Base-by-base conservation (phyloP, 2,113 vertebrate genomes). In the Cottus gobio region DNA sequence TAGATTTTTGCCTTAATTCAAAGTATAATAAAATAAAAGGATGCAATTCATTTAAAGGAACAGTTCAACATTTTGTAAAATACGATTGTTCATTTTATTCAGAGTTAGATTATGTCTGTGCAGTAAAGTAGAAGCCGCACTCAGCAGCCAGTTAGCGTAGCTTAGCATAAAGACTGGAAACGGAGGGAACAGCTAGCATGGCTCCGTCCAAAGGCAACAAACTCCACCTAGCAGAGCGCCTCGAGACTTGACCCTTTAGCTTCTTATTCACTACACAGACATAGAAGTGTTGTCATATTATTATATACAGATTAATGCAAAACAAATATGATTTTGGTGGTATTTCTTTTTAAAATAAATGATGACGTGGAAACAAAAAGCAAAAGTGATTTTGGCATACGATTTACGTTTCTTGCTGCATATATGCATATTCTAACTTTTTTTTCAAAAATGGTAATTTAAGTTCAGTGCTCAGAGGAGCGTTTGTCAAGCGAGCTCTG, bases 401-500 rank as follows among this genome's bases (percentile, higher is more conserved):
- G 18, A 18, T 5, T 39, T 12, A 30, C 18, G 10, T 9, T 16
- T 20, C 31, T 36, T 34, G 8, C 31, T 71, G 52, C 34, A 44
- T 71, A 39, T 39, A 8, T 30, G 16, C 18, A 31, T 18, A 54
- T 24, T 48, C 36, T 1, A 34, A 22, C 3, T 30, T 31, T 7
- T 9, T 22, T 70, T 24, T 18, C 0, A 37, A 28, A 5, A 10
- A 63, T 36, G 36, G 13, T 39, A 7, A n/a, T 36, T 61, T n/a
- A 30, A 62, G 5, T 22, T 13, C 39, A 42, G 39, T 31, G 56
- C 61, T 48, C 73, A 54, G 83, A 83, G 74, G 72, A 75, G 64
- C 80, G 86, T 93, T 90, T 31, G 85, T 91, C 92, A 85, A 48
- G 79, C 60, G 79, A 86, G 77, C 18, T 11, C 77, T 82, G 89